Percentiles rank a stretch among this genome's conserved stretches.
These are phyloP conservation scores for Prietella phreatophila DNA, from an alignment of 2,113 vertebrate genomes.

Conservation along the genomic window DNA sequence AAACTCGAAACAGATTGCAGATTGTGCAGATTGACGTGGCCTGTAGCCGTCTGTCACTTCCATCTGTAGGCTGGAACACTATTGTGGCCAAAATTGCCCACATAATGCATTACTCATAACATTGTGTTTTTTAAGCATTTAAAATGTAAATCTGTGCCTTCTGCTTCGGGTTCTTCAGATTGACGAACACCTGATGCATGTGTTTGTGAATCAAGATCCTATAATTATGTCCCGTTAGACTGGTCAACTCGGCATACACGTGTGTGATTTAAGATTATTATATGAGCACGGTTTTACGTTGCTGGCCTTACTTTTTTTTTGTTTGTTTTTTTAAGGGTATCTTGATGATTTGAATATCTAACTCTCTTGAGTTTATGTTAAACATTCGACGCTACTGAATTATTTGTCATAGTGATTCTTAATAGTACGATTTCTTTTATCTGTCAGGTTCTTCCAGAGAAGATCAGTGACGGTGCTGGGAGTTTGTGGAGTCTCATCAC, in stretches of 20 bases:
- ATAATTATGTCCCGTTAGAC: neutral
- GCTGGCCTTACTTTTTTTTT: neutral
- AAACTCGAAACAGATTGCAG: constrained; percentile 40
- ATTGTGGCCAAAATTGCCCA: constrained; percentile 34
- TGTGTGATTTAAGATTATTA: neutral
- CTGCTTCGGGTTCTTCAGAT: neutral
- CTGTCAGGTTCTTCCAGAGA: constrained; percentile 40
- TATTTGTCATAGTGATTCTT: neutral
- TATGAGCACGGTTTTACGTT: neutral
- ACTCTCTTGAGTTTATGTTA: neutral
- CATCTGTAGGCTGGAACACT: constrained; percentile 45
- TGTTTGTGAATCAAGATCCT: constrained; percentile 2
- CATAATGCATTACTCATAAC: constrained; percentile 40
- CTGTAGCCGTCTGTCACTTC: constrained; percentile 38
- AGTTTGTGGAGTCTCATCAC: constrained; percentile 54
- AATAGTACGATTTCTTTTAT: neutral
- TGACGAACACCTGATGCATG: neutral
- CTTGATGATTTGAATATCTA: neutral
- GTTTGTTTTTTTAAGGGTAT: too few species aligned
- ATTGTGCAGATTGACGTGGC: constrained; percentile 44
- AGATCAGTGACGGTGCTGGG: constrained; percentile 2
- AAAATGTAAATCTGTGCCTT: constrained; percentile 17
- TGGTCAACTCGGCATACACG: neutral
- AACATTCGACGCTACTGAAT: too few species aligned
- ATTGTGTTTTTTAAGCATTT: constrained; percentile 37